Percentiles rank a stretch among this genome's conserved stretches.
phyloP scores from a whole-genome alignment of 2,888 invertebrate genomes.

The Drosophila peninsularis region DNA sequence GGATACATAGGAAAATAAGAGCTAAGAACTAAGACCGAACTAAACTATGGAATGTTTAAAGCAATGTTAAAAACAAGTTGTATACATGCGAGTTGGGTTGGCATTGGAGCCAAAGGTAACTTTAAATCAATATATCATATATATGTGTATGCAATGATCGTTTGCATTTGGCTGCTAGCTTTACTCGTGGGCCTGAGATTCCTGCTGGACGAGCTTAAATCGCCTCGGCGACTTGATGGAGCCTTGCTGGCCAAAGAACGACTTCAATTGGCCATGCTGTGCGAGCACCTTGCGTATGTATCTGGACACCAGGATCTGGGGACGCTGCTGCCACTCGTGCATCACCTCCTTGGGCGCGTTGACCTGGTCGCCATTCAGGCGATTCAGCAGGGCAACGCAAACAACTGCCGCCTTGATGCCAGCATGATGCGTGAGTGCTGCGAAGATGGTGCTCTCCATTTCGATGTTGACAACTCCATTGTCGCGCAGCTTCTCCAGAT shows the following conservation, averaged over 20 bases:
- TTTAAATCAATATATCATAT: conserved; percentile 31
- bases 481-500: conserved; percentile 90
- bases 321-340: conserved; percentile 95
- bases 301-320: conserved; percentile 92
- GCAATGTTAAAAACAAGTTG: conserved; percentile 32
- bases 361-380: conserved; percentile 97
- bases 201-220: conserved; percentile 95
- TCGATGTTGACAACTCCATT: conserved; percentile 97
- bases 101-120: conserved; percentile 36
- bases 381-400: conserved; percentile 96
- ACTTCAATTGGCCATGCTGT: conserved; percentile 90
- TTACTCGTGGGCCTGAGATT: conserved; percentile 95
- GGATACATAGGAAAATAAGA: conserved; percentile 21
- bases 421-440: conserved; percentile 96
- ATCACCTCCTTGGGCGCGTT: conserved; percentile 94
- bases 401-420: conserved; percentile 96
- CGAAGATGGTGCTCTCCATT: conserved; percentile 97
- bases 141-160: conserved; percentile 9
- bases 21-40: conserved; percentile 57
- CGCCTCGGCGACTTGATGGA: conserved; percentile 94
- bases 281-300: conserved; percentile 93
- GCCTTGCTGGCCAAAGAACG: conserved; percentile 90
- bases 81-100: conserved; percentile 52
- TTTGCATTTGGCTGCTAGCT: conserved; percentile 18
- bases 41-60: conserved; percentile 67